Conservation (phyloP, 2,113 vertebrate genomes). For the Hystrix brachyura region DNA sequence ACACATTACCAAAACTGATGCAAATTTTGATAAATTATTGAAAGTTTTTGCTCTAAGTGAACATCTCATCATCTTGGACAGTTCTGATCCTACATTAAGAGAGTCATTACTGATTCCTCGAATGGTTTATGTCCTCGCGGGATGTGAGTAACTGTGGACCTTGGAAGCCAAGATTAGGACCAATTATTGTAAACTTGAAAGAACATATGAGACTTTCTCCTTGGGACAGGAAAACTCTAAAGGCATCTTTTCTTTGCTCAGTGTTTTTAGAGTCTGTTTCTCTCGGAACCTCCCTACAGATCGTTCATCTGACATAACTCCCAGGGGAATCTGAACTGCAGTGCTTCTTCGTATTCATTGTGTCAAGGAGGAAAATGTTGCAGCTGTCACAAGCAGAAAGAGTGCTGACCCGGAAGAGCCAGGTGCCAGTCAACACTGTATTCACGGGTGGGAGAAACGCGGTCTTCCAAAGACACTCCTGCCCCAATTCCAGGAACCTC, state of each 20-base stretch:
- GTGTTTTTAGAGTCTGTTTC: conserved; percentile 66
- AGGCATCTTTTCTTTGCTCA: conserved; percentile 60
- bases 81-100: conserved; percentile 22
- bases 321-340: conserved; percentile 34
- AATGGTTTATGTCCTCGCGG: conserved; percentile 36
- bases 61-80: conserved; percentile 25
- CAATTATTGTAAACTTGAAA: conserved; percentile 70
- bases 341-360: conserved; percentile 45
- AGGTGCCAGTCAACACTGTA: neutral
- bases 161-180: conserved; percentile 73
- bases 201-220: conserved; percentile 55
- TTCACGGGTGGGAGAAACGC: neutral
- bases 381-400: conserved; percentile 54
- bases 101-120: conserved; percentile 2
- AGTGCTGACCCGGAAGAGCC: neutral
- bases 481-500: neutral
- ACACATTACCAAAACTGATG: conserved; percentile 43
- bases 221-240: conserved; percentile 65
- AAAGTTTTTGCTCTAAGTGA: conserved; percentile 46
- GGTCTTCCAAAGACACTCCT: neutral
- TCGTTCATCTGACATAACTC: conserved; percentile 60
- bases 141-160: conserved; percentile 62
- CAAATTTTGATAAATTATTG: conserved; percentile 43
- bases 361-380: conserved; percentile 13
- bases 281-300: conserved; percentile 57